Conservation (phyloP, 2,113 vertebrate species). For the Osmerus mordax region DNA sequence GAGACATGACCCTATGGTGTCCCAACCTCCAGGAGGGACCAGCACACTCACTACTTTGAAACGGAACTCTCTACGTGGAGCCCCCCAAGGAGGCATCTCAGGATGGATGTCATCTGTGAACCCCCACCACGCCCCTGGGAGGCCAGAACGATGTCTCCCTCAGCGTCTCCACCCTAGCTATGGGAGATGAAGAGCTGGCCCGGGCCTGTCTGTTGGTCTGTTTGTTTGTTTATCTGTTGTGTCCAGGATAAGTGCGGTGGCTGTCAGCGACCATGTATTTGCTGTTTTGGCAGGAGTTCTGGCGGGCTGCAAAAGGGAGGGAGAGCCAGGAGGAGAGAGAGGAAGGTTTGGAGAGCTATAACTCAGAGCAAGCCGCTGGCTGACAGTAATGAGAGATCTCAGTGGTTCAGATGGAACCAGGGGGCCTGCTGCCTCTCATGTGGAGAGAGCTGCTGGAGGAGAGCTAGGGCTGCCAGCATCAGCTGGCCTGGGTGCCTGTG, state of each 20-base stretch:
- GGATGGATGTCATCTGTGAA: neutral
- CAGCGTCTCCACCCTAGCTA: neutral
- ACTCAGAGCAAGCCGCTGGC: constrained; percentile 43
- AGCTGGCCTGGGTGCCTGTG: constrained; percentile 4
- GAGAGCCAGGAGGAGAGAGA: constrained; percentile 5
- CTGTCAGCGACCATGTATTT: constrained; percentile 21
- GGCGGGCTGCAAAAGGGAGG: neutral
- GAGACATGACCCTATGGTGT: constrained; percentile 1
- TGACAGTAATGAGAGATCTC: constrained; percentile 47
- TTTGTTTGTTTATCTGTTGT: neutral
- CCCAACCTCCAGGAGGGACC: too few relatives aligned
- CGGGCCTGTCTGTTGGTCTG: neutral
- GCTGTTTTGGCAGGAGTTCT: constrained; percentile 23
- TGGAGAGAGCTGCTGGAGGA: constrained; percentile 3
- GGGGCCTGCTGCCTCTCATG: constrained; percentile 10
- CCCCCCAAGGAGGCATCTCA: neutral
- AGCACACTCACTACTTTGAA: too few relatives aligned
- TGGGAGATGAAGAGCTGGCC: neutral
- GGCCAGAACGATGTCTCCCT: neutral
- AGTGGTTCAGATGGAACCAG: constrained; percentile 7
- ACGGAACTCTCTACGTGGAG: too few relatives aligned
- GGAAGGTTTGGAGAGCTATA: constrained; percentile 8
- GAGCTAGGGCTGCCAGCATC: neutral
- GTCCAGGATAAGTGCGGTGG: neutral
- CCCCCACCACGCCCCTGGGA: neutral